Conservation (phyloP, 2,113 vertebrate species). For the Delphinus delphis region DNA sequence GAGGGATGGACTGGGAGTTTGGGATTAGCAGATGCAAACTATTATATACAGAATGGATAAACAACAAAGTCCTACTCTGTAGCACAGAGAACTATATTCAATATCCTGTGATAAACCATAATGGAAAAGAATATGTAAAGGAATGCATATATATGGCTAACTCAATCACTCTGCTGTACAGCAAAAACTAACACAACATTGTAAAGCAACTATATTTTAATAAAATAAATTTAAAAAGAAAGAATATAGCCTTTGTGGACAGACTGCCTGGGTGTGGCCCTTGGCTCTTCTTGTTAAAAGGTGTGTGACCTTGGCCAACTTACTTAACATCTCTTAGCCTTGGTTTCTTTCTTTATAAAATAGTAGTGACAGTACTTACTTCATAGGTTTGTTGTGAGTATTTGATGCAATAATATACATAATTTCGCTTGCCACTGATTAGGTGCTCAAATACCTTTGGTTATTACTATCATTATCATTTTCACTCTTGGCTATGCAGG, state of each 20-base stretch:
- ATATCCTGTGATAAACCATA: not conserved
- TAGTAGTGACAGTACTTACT: not conserved
- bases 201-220: not conserved
- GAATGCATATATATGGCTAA: not conserved
- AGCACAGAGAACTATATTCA: not conserved
- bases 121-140: not conserved
- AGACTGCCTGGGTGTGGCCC: not conserved
- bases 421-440: not conserved
- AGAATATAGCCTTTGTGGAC: not conserved
- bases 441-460: not conserved
- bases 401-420: not conserved
- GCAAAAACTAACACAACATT: not conserved
- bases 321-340: not conserved
- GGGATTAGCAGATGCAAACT: not conserved
- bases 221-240: not conserved
- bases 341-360: not conserved
- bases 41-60: not conserved
- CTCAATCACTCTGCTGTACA: not conserved
- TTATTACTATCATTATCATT: not conserved
- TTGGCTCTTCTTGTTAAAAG: constrained; percentile 8
- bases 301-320: not conserved
- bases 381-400: not conserved
- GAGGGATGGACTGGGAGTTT: not conserved
- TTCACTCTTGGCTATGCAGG: not conserved
- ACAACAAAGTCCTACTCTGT: not conserved